These are phyloP conservation scores for Metellina segmentata DNA, from an alignment of 2,888 invertebrate species.

Conservation along the genomic window DNA sequence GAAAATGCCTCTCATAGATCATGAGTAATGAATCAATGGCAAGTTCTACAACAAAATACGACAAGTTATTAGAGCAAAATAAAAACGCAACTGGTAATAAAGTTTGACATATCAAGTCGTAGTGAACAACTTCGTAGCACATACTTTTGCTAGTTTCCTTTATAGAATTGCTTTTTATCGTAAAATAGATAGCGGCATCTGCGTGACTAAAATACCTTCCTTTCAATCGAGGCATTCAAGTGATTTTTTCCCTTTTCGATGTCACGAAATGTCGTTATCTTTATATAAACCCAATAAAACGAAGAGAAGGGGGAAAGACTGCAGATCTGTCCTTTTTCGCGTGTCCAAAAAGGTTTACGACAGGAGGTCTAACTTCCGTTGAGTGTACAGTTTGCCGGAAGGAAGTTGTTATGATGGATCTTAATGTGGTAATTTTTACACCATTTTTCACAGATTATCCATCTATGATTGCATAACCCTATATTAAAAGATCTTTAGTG, in stretches of 20 bases:
- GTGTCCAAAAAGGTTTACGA: slow-evolving; percentile 29
- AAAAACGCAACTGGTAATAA: neutral
- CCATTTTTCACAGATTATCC: neutral
- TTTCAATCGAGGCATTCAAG: slow-evolving; percentile 30
- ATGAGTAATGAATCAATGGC: too few relatives aligned
- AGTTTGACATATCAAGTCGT: neutral
- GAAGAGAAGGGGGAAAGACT: neutral
- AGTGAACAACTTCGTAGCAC: neutral
- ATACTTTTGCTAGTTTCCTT: slow-evolving; percentile 4
- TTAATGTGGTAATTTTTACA: neutral
- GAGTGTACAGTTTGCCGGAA: slow-evolving; percentile 21
- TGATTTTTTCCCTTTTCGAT: neutral
- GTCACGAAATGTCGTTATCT: slow-evolving; percentile 58
- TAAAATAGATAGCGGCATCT: slow-evolving; percentile 3
- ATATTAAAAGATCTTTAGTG: too few relatives aligned
- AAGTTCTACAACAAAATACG: neutral
- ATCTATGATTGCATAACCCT: too few relatives aligned
- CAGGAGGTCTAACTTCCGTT: slow-evolving; percentile 41
- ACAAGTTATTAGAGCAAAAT: neutral
- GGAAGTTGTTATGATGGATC: slow-evolving; percentile 19
- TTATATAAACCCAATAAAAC: slow-evolving; percentile 32
- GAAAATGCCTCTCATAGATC: too few relatives aligned
- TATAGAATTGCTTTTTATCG: slow-evolving; percentile 9
- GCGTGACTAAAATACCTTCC: slow-evolving; percentile 35
- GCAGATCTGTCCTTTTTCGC: slow-evolving; percentile 19